These are phyloP conservation scores for Pseudotriccus pelzelni DNA, from an alignment of 2,797 vertebrate genomes.

Conservation along the genomic window DNA sequence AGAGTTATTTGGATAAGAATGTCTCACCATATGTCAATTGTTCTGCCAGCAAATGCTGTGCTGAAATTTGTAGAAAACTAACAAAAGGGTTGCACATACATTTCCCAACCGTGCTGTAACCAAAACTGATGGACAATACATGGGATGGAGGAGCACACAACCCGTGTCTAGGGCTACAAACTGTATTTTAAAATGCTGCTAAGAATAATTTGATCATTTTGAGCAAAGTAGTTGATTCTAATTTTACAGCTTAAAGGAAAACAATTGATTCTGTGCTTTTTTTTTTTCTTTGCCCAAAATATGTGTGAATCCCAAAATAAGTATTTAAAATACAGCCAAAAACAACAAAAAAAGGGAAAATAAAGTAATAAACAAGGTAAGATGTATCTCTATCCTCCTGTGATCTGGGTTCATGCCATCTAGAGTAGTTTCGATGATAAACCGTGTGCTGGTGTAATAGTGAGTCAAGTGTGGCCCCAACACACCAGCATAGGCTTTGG, in stretches of 20 bases:
- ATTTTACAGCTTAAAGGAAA: not conserved
- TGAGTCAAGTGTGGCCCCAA: not conserved
- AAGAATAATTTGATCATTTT: constrained; percentile 31
- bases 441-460: not conserved
- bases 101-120: constrained; percentile 14
- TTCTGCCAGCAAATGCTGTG: constrained; percentile 54
- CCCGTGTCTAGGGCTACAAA: constrained; percentile 9
- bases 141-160: not conserved
- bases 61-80: constrained; percentile 8
- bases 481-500: fast-evolving
- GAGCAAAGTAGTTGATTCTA: not conserved
- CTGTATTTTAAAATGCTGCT: constrained; percentile 12
- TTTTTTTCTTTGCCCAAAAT: not conserved
- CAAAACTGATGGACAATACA: not conserved
- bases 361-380: not conserved
- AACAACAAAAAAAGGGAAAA: not conserved
- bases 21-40: constrained; percentile 60
- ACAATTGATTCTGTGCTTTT: not conserved
- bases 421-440: not conserved
- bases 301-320: not conserved
- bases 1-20: constrained; percentile 55
- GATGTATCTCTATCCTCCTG: fast-evolving
- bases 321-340: not conserved
- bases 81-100: constrained; percentile 43
- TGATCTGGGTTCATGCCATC: not conserved